These are phyloP conservation scores for Amblyopsis hoosieri DNA, from an alignment of 2,797 vertebrate species.

Conservation along the genomic window DNA sequence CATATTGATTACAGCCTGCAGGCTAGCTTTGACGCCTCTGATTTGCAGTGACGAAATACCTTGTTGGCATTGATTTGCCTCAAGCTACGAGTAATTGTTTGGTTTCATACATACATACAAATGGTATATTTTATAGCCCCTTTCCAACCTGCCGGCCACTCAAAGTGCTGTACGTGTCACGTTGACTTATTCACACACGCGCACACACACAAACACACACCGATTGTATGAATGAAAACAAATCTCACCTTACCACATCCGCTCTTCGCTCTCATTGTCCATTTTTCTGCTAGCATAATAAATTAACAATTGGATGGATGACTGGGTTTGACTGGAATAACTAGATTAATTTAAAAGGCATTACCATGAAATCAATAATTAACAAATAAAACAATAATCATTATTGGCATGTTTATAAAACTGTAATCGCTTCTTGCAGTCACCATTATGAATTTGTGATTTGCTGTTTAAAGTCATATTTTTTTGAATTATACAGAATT, in stretches of 20 bases:
- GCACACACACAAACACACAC: no score
- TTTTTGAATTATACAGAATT: constrained; percentile 52
- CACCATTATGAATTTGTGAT: constrained; percentile 33
- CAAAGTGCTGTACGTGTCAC: no score
- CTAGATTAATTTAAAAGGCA: not conserved
- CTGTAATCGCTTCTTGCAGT: constrained; percentile 6
- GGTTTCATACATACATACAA: no score
- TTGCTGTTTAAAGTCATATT: constrained; percentile 39
- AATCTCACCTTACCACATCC: not conserved
- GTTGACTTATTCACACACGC: no score
- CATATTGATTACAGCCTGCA: constrained; percentile 42
- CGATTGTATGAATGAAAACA: no score
- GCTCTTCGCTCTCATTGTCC: not conserved
- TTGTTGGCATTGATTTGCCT: constrained; percentile 1
- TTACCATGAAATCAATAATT: constrained; percentile 26
- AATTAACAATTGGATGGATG: not conserved
- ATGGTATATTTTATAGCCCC: no score
- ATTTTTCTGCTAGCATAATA: not conserved
- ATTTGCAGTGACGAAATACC: constrained; percentile 1
- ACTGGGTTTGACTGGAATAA: not conserved
- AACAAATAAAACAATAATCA: constrained; percentile 22
- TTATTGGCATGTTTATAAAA: not conserved
- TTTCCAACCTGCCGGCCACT: no score
- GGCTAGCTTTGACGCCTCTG: constrained; percentile 23
- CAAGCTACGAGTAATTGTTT: not conserved